Base-by-base conservation (phyloP, 2,113 vertebrate species). In the Scartelaos histophorus region DNA sequence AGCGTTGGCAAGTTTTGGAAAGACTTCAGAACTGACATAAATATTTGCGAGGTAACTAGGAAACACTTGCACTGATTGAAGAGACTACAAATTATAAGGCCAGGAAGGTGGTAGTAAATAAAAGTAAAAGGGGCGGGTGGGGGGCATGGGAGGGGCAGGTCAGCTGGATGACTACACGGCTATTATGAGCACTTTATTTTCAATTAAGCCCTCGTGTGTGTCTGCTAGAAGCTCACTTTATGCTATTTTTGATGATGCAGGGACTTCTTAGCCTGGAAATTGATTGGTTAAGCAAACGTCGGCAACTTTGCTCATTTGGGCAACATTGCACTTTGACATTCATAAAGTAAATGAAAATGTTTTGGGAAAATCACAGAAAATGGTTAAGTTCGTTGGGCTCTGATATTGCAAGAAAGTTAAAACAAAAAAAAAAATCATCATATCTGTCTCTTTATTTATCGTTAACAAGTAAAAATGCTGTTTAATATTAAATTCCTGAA, bases 221-320 rank as follows among this genome's bases (percentile, higher is more conserved):
- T 85, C 65, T 81, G 71, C 82, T 69, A 71, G 71, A 69, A 82
- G 79, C 73, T 87, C 73, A 67, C 82, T 88, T 89, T 88, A 75
- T 75, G 78, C 60, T 77, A 72, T 90, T 92, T 93, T 67, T 93
- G 92, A 92, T 93, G 92, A 93, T 81, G 87, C 87, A 88, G 67
- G 85, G 73, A 83, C 71, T 92, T 92, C 83, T 73, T 13, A 56
- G 78, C 71, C 86, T 86, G 87, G 81, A 91, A 92, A 92, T 89
- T 76, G 91, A 90, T 85, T 81, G 75, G 78, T 88, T 83, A 64
- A 78, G 90, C 91, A 84, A 78, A 92, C 91, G 89, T 93, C 80
- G 82, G 91, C 93, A 92, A 83, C 80, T 92, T 92, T 83, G 61
- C 46, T 70, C 49, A 81, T 88, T 86, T 90, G 72, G 57, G 49